Evolutionary conservation across 2,888 invertebrate genomes (phyloP).

Genomic region (Rhimphoctona megacephalus): DNA sequence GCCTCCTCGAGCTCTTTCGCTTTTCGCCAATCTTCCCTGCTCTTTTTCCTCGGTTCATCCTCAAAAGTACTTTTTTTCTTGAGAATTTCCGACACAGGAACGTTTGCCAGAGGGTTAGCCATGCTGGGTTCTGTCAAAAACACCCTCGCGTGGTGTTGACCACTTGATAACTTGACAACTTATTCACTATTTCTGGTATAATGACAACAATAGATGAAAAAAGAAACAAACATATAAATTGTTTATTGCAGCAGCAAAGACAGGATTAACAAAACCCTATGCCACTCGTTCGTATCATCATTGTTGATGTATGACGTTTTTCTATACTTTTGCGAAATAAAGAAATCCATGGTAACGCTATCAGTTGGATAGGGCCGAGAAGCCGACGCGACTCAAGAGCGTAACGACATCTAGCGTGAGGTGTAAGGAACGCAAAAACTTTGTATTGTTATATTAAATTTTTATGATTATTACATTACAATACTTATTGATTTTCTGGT

Average conservation of each 20-base stretch:
- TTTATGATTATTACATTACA: no score
- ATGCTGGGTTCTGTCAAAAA: conserved; percentile 66
- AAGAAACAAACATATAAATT: neutral
- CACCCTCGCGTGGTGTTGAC: neutral
- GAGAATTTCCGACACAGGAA: conserved; percentile 81
- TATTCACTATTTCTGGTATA: neutral
- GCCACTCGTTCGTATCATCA: no score
- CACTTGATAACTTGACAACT: neutral
- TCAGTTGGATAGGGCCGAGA: no score
- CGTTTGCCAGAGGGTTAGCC: conserved; percentile 78
- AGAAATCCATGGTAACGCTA: no score
- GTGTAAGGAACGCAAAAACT: no score
- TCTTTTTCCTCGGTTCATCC: conserved; percentile 92
- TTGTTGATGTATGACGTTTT: no score
- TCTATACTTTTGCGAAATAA: no score
- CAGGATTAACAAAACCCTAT: no score
- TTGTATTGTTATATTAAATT: no score
- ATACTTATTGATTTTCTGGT: no score
- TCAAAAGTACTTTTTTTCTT: conserved; percentile 84
- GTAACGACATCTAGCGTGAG: no score
- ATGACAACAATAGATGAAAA: neutral
- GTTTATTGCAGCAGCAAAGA: neutral
- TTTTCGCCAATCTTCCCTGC: conserved; percentile 97
- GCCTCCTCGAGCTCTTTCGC: conserved; percentile 99
- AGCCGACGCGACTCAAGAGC: no score